phyloP scores from a whole-genome alignment of 2,113 vertebrate genomes.

The Pseudorectes ferrugineus region DNA sequence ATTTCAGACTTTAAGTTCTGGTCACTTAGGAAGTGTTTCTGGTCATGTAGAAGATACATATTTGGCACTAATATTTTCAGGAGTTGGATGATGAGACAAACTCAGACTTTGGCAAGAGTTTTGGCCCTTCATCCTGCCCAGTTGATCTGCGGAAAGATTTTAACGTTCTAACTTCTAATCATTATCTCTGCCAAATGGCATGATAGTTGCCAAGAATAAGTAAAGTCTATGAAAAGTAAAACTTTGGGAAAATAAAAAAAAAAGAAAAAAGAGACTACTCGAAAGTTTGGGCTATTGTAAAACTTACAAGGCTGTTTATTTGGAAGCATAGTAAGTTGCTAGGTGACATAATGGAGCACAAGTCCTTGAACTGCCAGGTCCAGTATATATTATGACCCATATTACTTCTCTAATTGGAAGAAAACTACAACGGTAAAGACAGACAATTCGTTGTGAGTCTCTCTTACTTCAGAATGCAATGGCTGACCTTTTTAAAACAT shows the following conservation, averaged over 20 bases:
- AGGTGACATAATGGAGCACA: conserved; percentile 59
- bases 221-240: conserved; percentile 37
- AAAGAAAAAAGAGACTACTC: not conserved
- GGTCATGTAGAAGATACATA: not conserved
- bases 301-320: conserved; percentile 49
- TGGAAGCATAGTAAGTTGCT: conserved; percentile 52
- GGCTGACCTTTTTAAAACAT: not conserved
- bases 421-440: not conserved
- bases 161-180: not conserved
- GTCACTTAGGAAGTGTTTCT: not conserved
- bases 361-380: not conserved
- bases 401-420: not conserved
- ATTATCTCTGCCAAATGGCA: conserved; percentile 2
- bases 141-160: conserved; percentile 16
- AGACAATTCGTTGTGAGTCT: not conserved
- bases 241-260: not conserved
- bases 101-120: not conserved
- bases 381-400: not conserved
- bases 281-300: conserved; percentile 10
- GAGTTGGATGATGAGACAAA: not conserved
- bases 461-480: not conserved
- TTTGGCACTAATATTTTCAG: not conserved
- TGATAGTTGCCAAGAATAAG: conserved; percentile 17
- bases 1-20: not conserved
- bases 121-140: not conserved